Base-by-base conservation (phyloP, 2,888 invertebrate genomes). In the Frankliniella intonsa region DNA sequence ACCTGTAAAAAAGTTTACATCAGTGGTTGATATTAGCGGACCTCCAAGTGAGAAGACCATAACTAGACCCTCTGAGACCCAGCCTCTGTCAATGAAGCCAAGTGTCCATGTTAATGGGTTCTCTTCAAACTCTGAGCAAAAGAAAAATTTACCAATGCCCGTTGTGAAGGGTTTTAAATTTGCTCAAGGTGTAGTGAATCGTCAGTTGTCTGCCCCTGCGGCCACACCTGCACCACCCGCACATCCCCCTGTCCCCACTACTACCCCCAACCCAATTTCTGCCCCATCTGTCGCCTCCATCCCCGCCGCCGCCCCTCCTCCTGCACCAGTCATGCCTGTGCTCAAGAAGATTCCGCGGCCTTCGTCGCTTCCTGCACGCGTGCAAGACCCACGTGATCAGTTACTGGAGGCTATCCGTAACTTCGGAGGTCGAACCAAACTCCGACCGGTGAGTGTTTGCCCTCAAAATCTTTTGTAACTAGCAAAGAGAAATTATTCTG, bases 361-460 rank as follows among this genome's bases (percentile, higher is more conserved):
- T 69, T 82, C 83, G 81, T 82, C 83, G 81, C 81, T 83, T 27
- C 84, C 85, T 81, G 82, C 81, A 19, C 76, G 82, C 27, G 86
- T 87, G 80, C 85, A 87, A 2, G 93, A 94, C 87, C 90, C 92
- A 0, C 89, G 94, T 80, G 91, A 93, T 84, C 90, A 92, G 85
- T 88, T 95, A 55, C 88, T 95, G 87, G 90, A 91, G 81, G 93
- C 93, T 25, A 95, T 95, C 85, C 89, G 93, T 84, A 92, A 90
- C 86, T 94, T 94, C 84, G 93, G 93, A 8, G 84, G 85, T 8
- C 80, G 84, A 49, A 83, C 83, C 76, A 84, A 83, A 50, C 83
- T 85, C 38, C 83, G 82, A 51, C 85, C 85, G 82, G 84, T 84
- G n/a, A 83, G 84, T 62, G 14, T 1, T 17, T 17, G 17, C n/a